Base-by-base conservation (phyloP, 2,113 vertebrate genomes). In the Centropus bengalensis region DNA sequence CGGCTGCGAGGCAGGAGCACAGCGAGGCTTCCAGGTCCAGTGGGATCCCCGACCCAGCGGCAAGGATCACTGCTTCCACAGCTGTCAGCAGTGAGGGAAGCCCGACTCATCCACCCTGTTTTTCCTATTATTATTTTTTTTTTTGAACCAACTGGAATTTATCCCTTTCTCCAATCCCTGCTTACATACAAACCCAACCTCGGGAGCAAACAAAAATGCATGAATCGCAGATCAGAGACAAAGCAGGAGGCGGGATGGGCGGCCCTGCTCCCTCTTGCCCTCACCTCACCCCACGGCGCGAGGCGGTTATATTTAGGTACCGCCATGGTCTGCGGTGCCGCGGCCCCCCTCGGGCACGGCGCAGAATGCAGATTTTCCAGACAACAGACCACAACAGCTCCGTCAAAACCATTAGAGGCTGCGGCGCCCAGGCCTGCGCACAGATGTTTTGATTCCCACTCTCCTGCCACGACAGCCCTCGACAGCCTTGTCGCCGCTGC, bases 361-460 rank as follows among this genome's bases (percentile, higher is more conserved):
- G 73, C 78, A 96, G 92, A 94, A 96, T 49, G 66, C 88, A 96
- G 77, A 74, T 92, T 94, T 93, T 94, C 84, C 96, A 94, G 89
- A 92, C 91, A 92, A 94, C 93, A 95, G 94, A 91, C 95, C 93
- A 94, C 82, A 93, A 94, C 93, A 81, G 90, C 96, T 97, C 96
- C 93, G 83, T 91, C 95, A 82, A 64, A 96, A 92, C 88, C 87
- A 91, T n/a, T 23, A 88, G 62, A 91, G 91, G 69, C 87, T 90
- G 79, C 60, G 20, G 60, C 45, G n/a, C 89, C 83, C 91, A 93
- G 93, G 93, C 94, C 96, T 92, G 87, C 15, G 36, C 92, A 84
- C 92, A 96, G 85, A 97, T 93, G 93, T 94, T 97, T 92, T 86
- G 86, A 96, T 96, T 96, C 95, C 93, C 85, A 79, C 96, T 94